Evolutionary conservation across 2,888 invertebrate species (phyloP).

Genomic region (Beris morrisii): DNA sequence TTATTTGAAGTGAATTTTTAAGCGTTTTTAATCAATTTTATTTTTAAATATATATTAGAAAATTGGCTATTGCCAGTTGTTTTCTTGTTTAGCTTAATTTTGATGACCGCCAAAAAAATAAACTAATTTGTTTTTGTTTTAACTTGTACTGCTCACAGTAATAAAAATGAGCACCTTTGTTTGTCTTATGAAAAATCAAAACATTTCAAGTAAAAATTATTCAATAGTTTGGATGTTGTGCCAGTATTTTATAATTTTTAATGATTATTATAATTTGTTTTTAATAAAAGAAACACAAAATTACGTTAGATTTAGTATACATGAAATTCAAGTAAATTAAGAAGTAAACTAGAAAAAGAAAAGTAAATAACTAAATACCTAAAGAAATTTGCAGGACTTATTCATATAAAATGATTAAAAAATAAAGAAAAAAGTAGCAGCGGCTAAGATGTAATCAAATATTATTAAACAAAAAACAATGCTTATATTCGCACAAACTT

Average conservation of each 20-base stretch:
- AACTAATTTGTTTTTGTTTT: too few relatives aligned
- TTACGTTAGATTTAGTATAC: conserved; percentile 20
- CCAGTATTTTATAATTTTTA: conserved; percentile 23
- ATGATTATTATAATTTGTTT: not conserved
- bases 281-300: not conserved
- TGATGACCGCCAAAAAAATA: conserved; percentile 10
- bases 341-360: conserved; percentile 18
- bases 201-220: not conserved
- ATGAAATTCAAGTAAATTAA: conserved; percentile 23
- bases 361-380: conserved; percentile 29
- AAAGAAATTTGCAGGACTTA: conserved; percentile 27
- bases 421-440: conserved; percentile 9
- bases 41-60: not conserved
- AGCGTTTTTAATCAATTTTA: not conserved
- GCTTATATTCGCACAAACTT: conserved; percentile 25
- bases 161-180: conserved; percentile 3
- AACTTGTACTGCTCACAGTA: too few relatives aligned
- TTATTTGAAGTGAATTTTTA: conserved; percentile 6
- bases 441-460: conserved; percentile 7
- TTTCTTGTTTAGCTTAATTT: conserved; percentile 11
- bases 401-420: conserved; percentile 4
- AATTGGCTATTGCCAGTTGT: too few relatives aligned
- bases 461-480: conserved; percentile 5
- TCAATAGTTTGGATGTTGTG: conserved; percentile 29
- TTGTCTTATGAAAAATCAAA: not conserved